phyloP scores from a whole-genome alignment of 2,797 vertebrate genomes.

The Sebastes nivosus region DNA sequence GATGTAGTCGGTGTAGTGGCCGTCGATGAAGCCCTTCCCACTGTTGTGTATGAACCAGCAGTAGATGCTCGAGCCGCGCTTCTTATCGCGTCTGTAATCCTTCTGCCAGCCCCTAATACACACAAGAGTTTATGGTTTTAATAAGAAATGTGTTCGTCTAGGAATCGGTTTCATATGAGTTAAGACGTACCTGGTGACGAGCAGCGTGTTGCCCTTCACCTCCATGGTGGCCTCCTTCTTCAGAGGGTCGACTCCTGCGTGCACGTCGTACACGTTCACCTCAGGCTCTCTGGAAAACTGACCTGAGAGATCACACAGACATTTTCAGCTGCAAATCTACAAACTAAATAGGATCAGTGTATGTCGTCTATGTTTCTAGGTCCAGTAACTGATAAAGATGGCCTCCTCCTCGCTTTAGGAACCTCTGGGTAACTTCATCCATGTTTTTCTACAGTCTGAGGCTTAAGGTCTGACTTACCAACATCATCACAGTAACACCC shows the following conservation, averaged over 20 bases:
- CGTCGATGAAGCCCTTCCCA: constrained; percentile 94
- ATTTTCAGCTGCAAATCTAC: not conserved
- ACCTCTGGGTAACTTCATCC: not conserved
- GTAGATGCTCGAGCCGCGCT: constrained; percentile 82
- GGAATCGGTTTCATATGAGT: not conserved
- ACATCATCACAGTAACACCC: not conserved
- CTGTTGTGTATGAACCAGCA: constrained; percentile 99
- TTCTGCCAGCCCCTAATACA: constrained; percentile 91
- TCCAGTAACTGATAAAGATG: not conserved
- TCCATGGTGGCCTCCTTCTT: constrained; percentile 94
- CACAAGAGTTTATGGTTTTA: not conserved
- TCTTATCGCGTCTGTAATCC: constrained; percentile 87
- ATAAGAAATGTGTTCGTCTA: not conserved
- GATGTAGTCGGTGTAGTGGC: constrained; percentile 90
- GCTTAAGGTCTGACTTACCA: not conserved
- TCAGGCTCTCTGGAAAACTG: constrained; percentile 92
- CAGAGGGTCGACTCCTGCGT: constrained; percentile 81
- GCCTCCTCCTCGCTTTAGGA: not conserved
- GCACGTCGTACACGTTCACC: constrained; percentile 84
- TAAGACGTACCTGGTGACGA: constrained; percentile 88
- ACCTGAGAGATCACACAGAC: constrained; percentile 75
- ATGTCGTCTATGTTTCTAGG: not conserved
- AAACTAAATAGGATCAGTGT: too few relatives aligned
- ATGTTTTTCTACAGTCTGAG: not conserved
- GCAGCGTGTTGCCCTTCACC: constrained; percentile 91